Evolutionary conservation across 2,797 vertebrate genomes (phyloP).

Genomic region (Vireo griseus): DNA sequence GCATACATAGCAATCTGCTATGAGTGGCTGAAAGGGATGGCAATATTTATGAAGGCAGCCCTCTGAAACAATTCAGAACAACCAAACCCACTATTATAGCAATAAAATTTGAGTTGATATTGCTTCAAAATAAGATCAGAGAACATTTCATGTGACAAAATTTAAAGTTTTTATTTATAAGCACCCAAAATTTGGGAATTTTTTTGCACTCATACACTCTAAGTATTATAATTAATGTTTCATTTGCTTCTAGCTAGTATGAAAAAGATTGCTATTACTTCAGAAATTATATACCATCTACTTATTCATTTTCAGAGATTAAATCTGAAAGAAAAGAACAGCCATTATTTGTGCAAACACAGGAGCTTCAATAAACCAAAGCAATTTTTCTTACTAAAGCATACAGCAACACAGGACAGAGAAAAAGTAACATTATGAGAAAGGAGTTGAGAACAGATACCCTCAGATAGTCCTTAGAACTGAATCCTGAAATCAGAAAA

Average conservation of each 20-base stretch:
- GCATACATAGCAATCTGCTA: not conserved
- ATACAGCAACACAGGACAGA: not conserved
- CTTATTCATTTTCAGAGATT: not conserved
- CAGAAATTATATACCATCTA: not conserved
- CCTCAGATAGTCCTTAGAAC: not conserved
- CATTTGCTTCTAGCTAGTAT: not conserved
- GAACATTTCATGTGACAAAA: not conserved
- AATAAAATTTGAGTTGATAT: not conserved
- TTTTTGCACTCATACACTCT: not conserved
- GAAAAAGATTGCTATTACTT: not conserved
- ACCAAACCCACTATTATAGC: not conserved
- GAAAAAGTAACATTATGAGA: not conserved
- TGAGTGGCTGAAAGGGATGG: not conserved
- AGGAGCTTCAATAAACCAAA: not conserved
- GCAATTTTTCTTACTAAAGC: not conserved
- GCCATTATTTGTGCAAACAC: not conserved
- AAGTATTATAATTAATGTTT: not conserved
- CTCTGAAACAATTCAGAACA: not conserved
- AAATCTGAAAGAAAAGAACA: not conserved
- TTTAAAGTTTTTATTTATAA: not conserved
- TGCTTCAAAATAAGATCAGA: not conserved
- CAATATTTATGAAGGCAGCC: not conserved
- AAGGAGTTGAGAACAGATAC: not conserved
- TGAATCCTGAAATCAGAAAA: not conserved
- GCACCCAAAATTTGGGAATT: not conserved